These are phyloP conservation scores for Lacerta agilis DNA, from an alignment of 2,797 vertebrate species.

Conservation along the genomic window DNA sequence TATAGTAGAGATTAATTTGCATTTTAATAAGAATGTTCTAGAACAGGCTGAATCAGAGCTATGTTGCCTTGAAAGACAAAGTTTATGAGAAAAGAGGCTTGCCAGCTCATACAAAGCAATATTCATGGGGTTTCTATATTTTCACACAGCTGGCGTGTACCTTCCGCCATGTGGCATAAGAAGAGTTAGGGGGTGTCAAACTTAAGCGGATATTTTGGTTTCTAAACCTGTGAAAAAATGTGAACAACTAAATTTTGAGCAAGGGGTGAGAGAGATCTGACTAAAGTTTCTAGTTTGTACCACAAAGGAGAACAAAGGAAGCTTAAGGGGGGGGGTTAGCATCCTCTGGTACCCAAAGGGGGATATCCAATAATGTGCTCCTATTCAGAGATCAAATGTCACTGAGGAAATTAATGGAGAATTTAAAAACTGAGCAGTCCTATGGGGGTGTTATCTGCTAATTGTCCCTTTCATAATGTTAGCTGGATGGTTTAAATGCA, in stretches of 20 bases:
- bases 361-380: neutral
- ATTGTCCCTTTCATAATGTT: neutral
- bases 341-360: neutral
- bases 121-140: neutral
- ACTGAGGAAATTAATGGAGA: neutral
- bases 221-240: neutral
- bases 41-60: neutral
- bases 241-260: neutral
- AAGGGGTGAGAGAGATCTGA: neutral
- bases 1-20: neutral
- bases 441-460: neutral
- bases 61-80: neutral
- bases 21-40: neutral
- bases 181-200: no score
- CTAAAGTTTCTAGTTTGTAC: neutral
- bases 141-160: neutral
- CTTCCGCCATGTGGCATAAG: no score
- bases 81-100: neutral
- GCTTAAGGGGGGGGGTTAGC: neutral
- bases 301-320: neutral
- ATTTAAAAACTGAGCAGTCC: neutral
- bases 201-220: no score
- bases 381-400: neutral
- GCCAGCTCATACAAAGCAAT: neutral
- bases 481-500: conserved; percentile 15